Evolutionary conservation across 2,888 invertebrate genomes (phyloP), one percentile per base, ranked within the genome.

Genomic region (Aleiodes leptofemur): DNA sequence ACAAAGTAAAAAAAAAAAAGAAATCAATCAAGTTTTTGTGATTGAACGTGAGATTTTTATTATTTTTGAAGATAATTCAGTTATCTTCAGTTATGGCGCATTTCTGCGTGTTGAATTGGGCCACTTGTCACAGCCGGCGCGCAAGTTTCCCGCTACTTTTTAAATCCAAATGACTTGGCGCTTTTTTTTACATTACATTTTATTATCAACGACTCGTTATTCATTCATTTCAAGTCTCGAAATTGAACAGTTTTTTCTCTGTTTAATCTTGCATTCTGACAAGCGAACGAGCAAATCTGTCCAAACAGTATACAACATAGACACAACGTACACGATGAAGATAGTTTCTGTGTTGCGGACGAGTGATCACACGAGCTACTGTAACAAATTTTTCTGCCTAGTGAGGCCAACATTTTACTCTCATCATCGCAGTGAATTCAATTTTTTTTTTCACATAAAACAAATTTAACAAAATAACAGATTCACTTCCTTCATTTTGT

Each of bases 101-200:
- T 50, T 66, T 56, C 43, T 38, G 43, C 14, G 55, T 55, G 34
- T 23, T 64, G 9, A 72, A 23, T 13, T 31, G n/a, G 11, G 4
- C 16, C 59, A 71, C 70, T 71, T 71, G 31, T n/a, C 38, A 38
- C 38, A 14, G 16, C 8, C 50, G 56, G 66, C 66, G 72, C 66
- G 72, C 66, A 53, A 38, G 55, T 72, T 55, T 64, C 55, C 64
- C 72, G 72, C 64, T 51, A 38, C n/a, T 55, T 38, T 72, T 72
- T 29, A 72, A 72, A 72, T 29, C 50, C 43, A 43, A 43, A 43
- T 43, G 43, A 43, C 43, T 43, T 43, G 43, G 43, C 43, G 43
- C 9, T 43, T 43, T 43, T 43, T 43, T 43, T 43, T 11, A 38
- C n/a, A 53, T 51, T 34, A 53, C 29, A 57, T n/a, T 6, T n/a